These are phyloP conservation scores for Salvelinus alpinus DNA, from an alignment of 2,113 vertebrate genomes.

Conservation along the genomic window DNA sequence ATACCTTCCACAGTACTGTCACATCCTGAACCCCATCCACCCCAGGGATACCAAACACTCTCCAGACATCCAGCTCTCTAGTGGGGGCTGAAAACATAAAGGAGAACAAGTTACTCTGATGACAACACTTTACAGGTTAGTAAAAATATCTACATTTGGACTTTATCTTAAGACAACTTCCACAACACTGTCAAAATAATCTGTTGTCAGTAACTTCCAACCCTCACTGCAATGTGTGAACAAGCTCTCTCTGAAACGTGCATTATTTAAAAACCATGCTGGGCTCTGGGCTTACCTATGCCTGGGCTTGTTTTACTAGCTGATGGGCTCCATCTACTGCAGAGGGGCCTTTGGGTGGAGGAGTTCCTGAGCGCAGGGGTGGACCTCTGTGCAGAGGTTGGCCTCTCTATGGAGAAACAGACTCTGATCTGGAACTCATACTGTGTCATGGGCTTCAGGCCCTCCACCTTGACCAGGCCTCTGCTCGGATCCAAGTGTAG, in stretches of 20 bases:
- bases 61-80: slow-evolving; percentile 65
- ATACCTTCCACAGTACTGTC: slow-evolving; percentile 76
- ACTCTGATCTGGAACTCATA: slow-evolving; percentile 69
- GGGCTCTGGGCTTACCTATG: slow-evolving; percentile 50
- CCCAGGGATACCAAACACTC: slow-evolving; percentile 32
- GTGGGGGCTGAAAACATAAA: slow-evolving; percentile 56
- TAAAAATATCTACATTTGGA: not conserved
- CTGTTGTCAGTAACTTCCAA: no score
- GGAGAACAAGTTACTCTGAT: not conserved
- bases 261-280: no score
- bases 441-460: slow-evolving; percentile 52
- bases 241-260: no score
- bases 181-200: no score
- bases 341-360: slow-evolving; percentile 22
- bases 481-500: slow-evolving; percentile 27
- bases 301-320: slow-evolving; percentile 56
- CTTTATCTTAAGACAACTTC: no score
- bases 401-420: slow-evolving; percentile 35
- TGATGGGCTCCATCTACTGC: slow-evolving; percentile 72
- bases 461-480: slow-evolving; percentile 35
- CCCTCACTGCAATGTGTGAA: no score
- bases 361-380: slow-evolving; percentile 6
- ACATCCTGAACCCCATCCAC: slow-evolving; percentile 24
- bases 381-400: not conserved
- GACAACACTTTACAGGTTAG: not conserved